Percentiles rank a stretch among this genome's conserved stretches.
These are phyloP conservation scores for Ovibos moschatus DNA, from an alignment of 2,113 vertebrate species.

Conservation along the genomic window DNA sequence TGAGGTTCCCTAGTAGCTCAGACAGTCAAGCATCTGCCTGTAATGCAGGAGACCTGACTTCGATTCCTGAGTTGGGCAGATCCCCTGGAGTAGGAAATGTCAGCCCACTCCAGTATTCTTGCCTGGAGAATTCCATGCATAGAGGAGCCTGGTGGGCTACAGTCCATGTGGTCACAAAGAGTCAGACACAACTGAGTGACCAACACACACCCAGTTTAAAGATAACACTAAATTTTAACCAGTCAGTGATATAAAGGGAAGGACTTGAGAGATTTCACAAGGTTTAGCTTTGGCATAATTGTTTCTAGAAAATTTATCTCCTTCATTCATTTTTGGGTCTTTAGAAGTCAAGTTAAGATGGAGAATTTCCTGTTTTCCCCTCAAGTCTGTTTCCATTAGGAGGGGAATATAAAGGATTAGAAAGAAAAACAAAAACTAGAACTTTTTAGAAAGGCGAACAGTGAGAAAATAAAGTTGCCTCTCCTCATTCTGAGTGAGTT, in stretches of 20 bases:
- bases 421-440: slow-evolving; percentile 29
- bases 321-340: neutral
- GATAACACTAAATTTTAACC: neutral
- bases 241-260: neutral
- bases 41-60: neutral
- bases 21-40: neutral
- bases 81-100: neutral
- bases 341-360: slow-evolving; percentile 1
- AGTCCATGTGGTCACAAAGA: neutral
- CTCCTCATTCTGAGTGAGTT: neutral
- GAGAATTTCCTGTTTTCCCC: neutral
- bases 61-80: neutral
- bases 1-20: neutral
- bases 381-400: neutral
- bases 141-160: neutral
- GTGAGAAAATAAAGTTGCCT: neutral
- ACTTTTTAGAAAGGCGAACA: slow-evolving; percentile 44
- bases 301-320: neutral
- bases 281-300: neutral
- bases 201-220: neutral
- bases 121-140: neutral
- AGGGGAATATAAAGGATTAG: neutral
- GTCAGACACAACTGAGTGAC: neutral
- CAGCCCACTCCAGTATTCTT: neutral
- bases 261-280: neutral